Base-by-base conservation (phyloP, 1,140 invertebrate genomes). In the Pseudomyrmex cubaensis region DNA sequence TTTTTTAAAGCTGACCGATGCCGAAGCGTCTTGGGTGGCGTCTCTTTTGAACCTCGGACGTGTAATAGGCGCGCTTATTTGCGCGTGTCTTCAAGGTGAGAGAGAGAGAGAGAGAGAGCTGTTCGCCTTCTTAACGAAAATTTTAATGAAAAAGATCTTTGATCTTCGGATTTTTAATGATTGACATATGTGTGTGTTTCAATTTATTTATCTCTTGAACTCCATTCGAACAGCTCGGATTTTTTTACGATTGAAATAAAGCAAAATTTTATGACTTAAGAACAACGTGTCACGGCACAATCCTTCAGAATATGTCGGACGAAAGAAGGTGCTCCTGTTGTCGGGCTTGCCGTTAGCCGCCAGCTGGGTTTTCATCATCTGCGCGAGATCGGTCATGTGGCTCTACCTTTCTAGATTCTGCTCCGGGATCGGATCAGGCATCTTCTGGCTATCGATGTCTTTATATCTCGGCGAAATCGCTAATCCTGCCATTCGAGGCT, bases 381-480 rank as follows among this genome's bases (percentile, higher is more conserved):
- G 93, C 64, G 87, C 93, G n/a, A 92, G 83, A 8, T 90, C 87
- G 35, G 91, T 93, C 46, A 82, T 57, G 4, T 93, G 91, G 93
- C 87, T 92, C n/a, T 95, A 95, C 77, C 70, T 93, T 5, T 95
- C 95, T 0, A 94, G 96, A 83, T 88, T 96, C 50, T 88, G 95
- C 4, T 93, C 93, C 61, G 96, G 96, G 44, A 87, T 96, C 66
- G 94, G 93, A 46, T 92, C 93, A 56, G 96, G 96, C 15, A 93
- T 96, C 62, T 90, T 95, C 12, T 95, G 94, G 89, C 93, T 95
- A 1, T 91, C 93, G 8, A 76, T 94, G 2, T 94, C 95, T 2
- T 90, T 96, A 12, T 95, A 91, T 66, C 67, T 95, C 4, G 94
- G 95, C 66, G 96, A 96, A 93, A 95, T 95, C 8, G 94, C 96